Evolutionary conservation across 2,888 invertebrate species (phyloP), one percentile per base, ranked within the genome.

Genomic region (Pomacea canaliculata): DNA sequence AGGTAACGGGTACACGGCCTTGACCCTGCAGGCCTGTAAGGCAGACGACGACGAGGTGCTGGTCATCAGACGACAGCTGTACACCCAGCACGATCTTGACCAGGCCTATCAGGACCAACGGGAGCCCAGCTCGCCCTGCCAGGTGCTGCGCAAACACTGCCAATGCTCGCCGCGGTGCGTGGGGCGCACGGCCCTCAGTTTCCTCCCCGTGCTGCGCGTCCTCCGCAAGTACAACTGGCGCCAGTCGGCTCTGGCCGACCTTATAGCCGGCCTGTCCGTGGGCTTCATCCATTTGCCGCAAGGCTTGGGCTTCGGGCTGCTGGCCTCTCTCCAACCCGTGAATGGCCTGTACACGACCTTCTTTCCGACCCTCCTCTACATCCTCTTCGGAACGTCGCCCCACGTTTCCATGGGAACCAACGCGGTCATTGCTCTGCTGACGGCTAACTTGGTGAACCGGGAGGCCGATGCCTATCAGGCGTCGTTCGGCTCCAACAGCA

Each of bases 261-360:
- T 86, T 27, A 62, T 87, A 13, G 82, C 86, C 19, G 89, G 88
- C 1, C 73, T 89, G 18, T 86, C 87, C 16, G 84, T 83, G 27
- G 87, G 85, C 18, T 87, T 88, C 76, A 83, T 89, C 78, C 88
- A 88, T 75, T 82, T 89, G 65, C 87, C 88, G 9, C 89, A 88
- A 78, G 86, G 86, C 18, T 84, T 87, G 77, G 87, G 85, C 13
- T 87, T 85, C 74, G 87, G 87, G n/a, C 76, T 86, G 46, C 83
- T 88, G 37, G 84, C 88, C 19, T 83, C 84, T 18, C 80, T 88
- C 27, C 78, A 81, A 8, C 86, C 87, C n/a, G 79, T 85, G 9
- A 76, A 84, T 70, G 88, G 88, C 0, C 82, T 88, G 46, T 88
- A 88, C 79, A 80, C 84, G 1, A 84, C 87, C 7, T 84, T 88